Evolutionary conservation across 2,797 vertebrate genomes (phyloP).

Genomic region (Apodemus agrarius): DNA sequence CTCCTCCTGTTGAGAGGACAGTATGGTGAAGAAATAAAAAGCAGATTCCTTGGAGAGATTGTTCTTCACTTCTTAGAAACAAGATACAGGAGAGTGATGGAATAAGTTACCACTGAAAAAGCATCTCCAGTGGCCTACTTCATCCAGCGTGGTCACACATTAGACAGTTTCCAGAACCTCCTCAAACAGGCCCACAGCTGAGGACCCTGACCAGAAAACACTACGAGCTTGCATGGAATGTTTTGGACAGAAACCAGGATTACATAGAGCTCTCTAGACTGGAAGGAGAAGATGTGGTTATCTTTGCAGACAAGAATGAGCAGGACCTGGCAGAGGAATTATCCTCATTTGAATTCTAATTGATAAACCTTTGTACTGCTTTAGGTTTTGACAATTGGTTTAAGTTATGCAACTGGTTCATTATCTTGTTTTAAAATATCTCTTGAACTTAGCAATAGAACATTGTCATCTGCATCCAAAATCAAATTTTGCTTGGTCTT

Average conservation of each 20-base stretch:
- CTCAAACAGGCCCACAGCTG: background rate
- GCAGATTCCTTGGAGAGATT: background rate
- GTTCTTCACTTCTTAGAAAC: background rate
- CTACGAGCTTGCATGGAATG: background rate
- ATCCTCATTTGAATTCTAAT: background rate
- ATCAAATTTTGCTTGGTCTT: conserved; percentile 55
- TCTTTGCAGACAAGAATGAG: background rate
- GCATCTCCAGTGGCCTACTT: background rate
- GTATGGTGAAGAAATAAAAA: background rate
- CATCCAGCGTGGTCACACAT: background rate
- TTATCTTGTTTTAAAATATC: background rate
- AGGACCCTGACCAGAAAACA: background rate
- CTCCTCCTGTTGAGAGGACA: background rate
- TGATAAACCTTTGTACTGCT: background rate
- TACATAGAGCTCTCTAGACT: background rate
- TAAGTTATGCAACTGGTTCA: background rate
- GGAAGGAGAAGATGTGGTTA: background rate
- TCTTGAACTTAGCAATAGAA: conserved; percentile 63
- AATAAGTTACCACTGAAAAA: background rate
- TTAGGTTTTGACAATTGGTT: background rate
- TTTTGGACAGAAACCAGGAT: background rate
- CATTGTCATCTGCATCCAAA: conserved; percentile 59
- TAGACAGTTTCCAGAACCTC: background rate
- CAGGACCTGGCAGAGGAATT: background rate
- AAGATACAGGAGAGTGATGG: background rate